These are phyloP conservation scores for Thamnophis sirtalis DNA, from an alignment of 2,113 vertebrate genomes.

Conservation along the genomic window DNA sequence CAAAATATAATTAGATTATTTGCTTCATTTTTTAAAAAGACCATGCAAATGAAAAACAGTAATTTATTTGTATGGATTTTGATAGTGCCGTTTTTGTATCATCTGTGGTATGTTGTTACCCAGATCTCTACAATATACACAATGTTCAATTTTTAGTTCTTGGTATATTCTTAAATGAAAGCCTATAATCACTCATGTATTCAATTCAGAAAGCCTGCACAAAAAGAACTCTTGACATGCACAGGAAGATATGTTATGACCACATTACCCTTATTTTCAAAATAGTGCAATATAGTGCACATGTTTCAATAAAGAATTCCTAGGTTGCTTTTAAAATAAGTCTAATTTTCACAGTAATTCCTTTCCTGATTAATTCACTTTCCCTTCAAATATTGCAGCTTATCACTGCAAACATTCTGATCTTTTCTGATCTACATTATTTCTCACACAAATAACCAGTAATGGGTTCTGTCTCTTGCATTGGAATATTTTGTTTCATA, in stretches of 20 bases:
- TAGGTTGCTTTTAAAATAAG: not conserved
- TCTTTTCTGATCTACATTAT: not conserved
- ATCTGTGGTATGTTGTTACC: not conserved
- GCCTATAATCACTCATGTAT: not conserved
- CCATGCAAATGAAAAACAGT: not conserved
- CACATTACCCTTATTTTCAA: not conserved
- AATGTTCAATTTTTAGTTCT: not conserved
- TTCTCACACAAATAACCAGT: not conserved
- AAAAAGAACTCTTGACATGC: not conserved
- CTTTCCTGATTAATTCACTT: not conserved
- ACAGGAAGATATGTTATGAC: not conserved
- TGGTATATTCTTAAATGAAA: not conserved
- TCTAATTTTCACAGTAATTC: not conserved
- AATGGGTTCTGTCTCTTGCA: not conserved
- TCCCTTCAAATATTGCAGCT: not conserved
- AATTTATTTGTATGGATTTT: not conserved
- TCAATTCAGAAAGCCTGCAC: not conserved
- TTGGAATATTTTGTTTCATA: not conserved
- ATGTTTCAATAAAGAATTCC: not conserved
- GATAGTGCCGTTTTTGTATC: not conserved
- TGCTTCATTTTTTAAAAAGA: not conserved
- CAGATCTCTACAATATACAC: not conserved
- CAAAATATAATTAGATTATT: conserved; percentile 18
- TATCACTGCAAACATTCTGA: not conserved
- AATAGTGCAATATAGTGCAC: not conserved